A percentile compares a stretch with the other conserved stretches of the same genome.
phyloP scores from a whole-genome alignment of 2,888 invertebrate genomes.

The Vannuccia rotundouncinata region DNA sequence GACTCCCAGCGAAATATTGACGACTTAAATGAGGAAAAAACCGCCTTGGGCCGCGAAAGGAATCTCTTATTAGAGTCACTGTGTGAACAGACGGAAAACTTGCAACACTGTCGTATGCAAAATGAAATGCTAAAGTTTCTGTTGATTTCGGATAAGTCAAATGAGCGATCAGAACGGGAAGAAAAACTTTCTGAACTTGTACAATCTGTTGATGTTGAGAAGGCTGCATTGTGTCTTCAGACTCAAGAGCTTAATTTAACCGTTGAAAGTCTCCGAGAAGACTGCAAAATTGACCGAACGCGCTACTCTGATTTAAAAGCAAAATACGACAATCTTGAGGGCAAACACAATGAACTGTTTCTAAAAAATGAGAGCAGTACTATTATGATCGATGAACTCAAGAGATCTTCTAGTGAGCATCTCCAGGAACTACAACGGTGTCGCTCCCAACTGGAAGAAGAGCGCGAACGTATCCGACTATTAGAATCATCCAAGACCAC shows the following conservation, averaged over 20 bases:
- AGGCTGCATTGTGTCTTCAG: not conserved
- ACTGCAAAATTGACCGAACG: not conserved
- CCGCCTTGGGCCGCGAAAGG: constrained; percentile 78
- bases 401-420: not conserved
- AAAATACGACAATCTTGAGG: constrained; percentile 17
- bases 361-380: not conserved
- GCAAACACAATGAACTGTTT: not conserved
- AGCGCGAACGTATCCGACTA: not conserved
- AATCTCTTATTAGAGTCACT: constrained; percentile 79
- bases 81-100: constrained; percentile 80
- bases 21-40: constrained; percentile 79
- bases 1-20: constrained; percentile 79
- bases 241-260: not conserved
- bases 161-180: constrained; percentile 40
- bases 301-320: not conserved
- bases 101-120: constrained; percentile 76
- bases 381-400: not conserved
- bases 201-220: constrained; percentile 15
- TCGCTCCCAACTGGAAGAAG: not conserved
- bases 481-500: not conserved
- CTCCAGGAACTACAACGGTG: not conserved
- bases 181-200: constrained; percentile 55
- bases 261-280: not conserved
- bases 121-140: constrained; percentile 77
- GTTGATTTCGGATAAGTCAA: constrained; percentile 49